Evolutionary conservation across 2,113 vertebrate genomes (phyloP).

Genomic region (Bagarius yarrelli): DNA sequence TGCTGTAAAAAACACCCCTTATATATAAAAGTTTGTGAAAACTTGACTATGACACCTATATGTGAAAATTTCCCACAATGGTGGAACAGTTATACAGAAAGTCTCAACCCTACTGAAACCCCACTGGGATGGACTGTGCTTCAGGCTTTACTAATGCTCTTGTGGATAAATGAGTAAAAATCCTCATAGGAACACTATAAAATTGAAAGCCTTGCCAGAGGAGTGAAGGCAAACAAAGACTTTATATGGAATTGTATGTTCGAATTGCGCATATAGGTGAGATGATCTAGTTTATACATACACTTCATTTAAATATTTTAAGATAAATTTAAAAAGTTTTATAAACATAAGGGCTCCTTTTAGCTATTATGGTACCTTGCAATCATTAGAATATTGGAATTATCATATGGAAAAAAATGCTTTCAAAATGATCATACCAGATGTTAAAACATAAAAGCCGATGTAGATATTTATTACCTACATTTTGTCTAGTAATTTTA

Average conservation of each 20-base stretch:
- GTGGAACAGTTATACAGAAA: not conserved
- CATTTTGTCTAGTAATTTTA: too few relatives aligned
- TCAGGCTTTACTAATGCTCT: not conserved
- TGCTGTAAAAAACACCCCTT: too few relatives aligned
- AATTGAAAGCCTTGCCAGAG: not conserved
- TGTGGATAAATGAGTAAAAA: not conserved
- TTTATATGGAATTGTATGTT: not conserved
- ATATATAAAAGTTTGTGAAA: not conserved
- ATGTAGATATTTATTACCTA: too few relatives aligned
- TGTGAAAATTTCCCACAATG: not conserved
- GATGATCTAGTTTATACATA: not conserved
- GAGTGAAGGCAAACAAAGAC: not conserved
- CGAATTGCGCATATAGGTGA: not conserved
- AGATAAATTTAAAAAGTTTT: too few relatives aligned
- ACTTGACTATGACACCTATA: not conserved
- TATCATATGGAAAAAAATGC: too few relatives aligned
- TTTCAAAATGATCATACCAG: too few relatives aligned
- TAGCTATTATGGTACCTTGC: too few relatives aligned
- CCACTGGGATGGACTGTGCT: not conserved
- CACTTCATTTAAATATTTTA: too few relatives aligned
- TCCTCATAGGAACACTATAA: not conserved
- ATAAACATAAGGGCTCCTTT: too few relatives aligned
- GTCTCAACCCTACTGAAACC: not conserved
- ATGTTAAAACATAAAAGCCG: too few relatives aligned
- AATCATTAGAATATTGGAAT: too few relatives aligned